These are phyloP conservation scores for Babylonia areolata DNA, from an alignment of 1,140 invertebrate species.

Conservation along the genomic window DNA sequence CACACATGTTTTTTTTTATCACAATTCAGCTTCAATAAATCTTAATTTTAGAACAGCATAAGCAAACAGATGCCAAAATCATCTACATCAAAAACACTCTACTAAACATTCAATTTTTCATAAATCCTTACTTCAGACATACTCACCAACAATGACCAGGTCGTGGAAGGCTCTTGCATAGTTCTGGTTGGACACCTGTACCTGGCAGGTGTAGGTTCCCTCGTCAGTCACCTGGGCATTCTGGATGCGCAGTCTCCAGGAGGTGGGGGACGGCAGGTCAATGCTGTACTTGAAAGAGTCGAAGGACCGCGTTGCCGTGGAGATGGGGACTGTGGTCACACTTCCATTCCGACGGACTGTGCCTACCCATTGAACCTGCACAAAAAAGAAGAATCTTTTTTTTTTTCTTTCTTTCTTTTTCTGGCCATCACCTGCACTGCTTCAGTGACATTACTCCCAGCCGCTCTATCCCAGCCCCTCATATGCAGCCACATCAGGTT, in stretches of 20 bases:
- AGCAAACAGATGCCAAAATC: no score
- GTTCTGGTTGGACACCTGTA: conserved; percentile 50
- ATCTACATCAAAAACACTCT: no score
- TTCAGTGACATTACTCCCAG: no score
- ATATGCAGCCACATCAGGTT: no score
- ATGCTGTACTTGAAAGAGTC: conserved; percentile 62
- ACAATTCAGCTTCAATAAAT: no score
- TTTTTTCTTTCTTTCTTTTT: no score
- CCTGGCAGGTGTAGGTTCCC: conserved; percentile 58
- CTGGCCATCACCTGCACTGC: no score
- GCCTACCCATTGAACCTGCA: conserved; percentile 57
- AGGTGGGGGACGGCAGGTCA: conserved; percentile 57
- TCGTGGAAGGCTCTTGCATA: conserved; percentile 47
- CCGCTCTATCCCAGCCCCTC: no score
- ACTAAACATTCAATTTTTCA: no score
- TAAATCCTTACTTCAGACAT: no score
- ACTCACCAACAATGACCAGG: conserved; percentile 57
- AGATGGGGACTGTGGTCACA: conserved; percentile 42
- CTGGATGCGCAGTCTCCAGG: conserved; percentile 61
- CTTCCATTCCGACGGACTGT: conserved; percentile 18
- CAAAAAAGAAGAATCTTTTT: neutral
- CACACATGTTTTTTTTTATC: no score
- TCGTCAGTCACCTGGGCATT: conserved; percentile 62
- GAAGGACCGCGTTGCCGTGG: conserved; percentile 51
- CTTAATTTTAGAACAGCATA: no score